Base-by-base conservation (phyloP, 2,888 invertebrate genomes). In the Disparrhopalites patrizii region DNA sequence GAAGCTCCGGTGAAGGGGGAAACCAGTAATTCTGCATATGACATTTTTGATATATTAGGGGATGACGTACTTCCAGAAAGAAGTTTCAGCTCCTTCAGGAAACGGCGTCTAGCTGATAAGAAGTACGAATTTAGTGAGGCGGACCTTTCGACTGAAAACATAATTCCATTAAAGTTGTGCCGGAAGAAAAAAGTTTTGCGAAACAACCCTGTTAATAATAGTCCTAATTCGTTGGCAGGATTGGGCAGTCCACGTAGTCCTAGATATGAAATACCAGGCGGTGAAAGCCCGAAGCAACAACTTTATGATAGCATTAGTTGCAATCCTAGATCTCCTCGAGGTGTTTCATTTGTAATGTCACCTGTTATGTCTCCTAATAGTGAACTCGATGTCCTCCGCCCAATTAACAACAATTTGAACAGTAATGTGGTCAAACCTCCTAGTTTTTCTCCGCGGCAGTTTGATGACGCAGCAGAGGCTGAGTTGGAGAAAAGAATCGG, bases 101-200 rank as follows among this genome's bases (percentile, higher is more conserved):
- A 91, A 77, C 85, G 91, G 62, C 85, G 92, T 7, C 80, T 93
- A 60, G 93, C 93, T 0, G 93, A 93, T 76, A 93, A 93, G 78
- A 93, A 92, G 78, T 93, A 93, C 77, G 93, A 93, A 77, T 93
- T 93, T 77, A 91, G 91, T 66, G 90, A 89, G 31, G 31, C 61
- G 10, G 66, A 66, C 20, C 23, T 55, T 7, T 51, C 57, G 7
- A 52, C 51, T 0, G 85, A 86, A 76, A 86, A 86, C 73, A 85
- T 85, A 65, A 82, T 85, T 76, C 82, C 82, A 28, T 73, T 74
- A 55, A 71, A 76, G 62, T 62, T 75, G 61, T 64, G 65, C 20
- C 57, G 73, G 20, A 65, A 68, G 10, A 60, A 20, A 25, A 36
- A 55, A 40, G 33, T 50, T n/a, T 33, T 27, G n/a, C 28, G 56